These are phyloP conservation scores for Morelia viridis DNA, from an alignment of 2,797 vertebrate species.

Conservation along the genomic window DNA sequence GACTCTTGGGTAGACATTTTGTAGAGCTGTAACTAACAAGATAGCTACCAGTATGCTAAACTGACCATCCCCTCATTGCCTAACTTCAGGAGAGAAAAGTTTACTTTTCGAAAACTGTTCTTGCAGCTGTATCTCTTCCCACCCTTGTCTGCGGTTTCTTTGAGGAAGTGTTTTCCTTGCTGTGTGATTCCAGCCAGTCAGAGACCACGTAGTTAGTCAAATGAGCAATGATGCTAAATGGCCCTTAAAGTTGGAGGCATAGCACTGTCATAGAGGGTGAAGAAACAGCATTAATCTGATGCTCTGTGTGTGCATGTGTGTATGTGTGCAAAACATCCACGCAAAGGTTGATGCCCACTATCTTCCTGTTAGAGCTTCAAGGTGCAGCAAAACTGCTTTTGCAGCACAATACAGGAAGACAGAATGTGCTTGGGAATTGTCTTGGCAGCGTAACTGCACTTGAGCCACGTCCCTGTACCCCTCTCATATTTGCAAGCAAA, in stretches of 20 bases:
- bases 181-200: background rate
- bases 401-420: too few species aligned
- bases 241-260: background rate
- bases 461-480: too few species aligned
- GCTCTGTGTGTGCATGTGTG: background rate
- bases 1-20: too few species aligned
- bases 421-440: too few species aligned
- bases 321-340: too few species aligned
- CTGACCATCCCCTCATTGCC: background rate
- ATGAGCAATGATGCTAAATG: background rate
- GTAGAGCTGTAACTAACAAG: background rate
- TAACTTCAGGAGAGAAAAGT: background rate
- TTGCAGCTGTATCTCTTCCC: background rate
- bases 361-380: background rate
- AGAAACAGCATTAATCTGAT: too few species aligned
- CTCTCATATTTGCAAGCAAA: too few species aligned
- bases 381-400: background rate
- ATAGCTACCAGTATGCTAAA: too few species aligned
- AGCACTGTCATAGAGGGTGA: background rate
- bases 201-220: background rate
- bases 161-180: too few species aligned
- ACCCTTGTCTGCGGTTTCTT: background rate
- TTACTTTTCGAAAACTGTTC: too few species aligned
- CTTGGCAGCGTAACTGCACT: too few species aligned
- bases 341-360: too few species aligned